Percentiles rank a stretch among this genome's conserved stretches.
Evolutionary conservation across 2,797 vertebrate species (phyloP).

Genomic region (Mallotus villosus): DNA sequence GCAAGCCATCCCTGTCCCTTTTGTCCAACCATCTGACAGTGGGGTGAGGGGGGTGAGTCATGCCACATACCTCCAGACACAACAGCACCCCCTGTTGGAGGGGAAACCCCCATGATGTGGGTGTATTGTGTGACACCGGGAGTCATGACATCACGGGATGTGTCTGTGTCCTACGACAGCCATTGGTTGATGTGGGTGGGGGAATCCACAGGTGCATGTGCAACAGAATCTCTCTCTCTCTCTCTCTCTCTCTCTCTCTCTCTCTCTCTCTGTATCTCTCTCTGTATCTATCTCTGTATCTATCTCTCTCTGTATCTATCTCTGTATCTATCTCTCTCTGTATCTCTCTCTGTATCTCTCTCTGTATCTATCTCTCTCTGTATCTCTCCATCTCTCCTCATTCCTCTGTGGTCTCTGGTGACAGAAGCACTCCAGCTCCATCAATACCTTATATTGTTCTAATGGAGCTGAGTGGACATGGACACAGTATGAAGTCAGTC

Average conservation of each 20-base stretch:
- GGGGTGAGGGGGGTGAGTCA: slow-evolving; percentile 64
- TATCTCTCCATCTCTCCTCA: slow-evolving; percentile 8
- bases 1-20: slow-evolving; percentile 50
- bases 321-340: slow-evolving; percentile 14
- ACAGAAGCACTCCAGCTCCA: neutral
- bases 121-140: slow-evolving; percentile 74
- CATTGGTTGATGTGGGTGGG: slow-evolving; percentile 16
- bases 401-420: neutral
- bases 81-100: slow-evolving; percentile 80
- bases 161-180: slow-evolving; percentile 57
- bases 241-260: slow-evolving; percentile 7
- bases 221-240: slow-evolving; percentile 13
- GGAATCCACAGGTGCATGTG: slow-evolving; percentile 21
- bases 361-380: slow-evolving; percentile 3
- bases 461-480: neutral
- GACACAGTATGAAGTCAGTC: neutral
- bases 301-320: slow-evolving; percentile 6
- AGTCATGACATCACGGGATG: slow-evolving; percentile 72
- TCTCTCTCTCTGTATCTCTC: slow-evolving; percentile 6
- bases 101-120: slow-evolving; percentile 71
- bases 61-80: slow-evolving; percentile 67
- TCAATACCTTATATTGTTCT: slow-evolving; percentile 1
- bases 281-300: slow-evolving; percentile 11
- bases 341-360: slow-evolving; percentile 6
- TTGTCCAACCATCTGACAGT: slow-evolving; percentile 50